Conservation (phyloP, 2,797 vertebrate species). For the Myotis findleyi region DNA sequence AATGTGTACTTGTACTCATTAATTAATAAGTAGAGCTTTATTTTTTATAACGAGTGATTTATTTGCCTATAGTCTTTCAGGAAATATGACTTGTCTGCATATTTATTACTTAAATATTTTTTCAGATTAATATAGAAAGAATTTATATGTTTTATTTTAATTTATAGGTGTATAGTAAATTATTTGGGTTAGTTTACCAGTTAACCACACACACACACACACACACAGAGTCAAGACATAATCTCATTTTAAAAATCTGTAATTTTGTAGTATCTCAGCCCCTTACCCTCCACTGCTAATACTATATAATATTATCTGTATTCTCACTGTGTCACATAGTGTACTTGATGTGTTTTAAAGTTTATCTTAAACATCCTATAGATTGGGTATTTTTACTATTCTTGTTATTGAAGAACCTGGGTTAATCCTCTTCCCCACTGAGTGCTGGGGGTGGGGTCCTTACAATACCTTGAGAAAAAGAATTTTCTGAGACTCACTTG, state of each 20-base stretch:
- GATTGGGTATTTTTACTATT: neutral
- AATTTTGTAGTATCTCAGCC: neutral
- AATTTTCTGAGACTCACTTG: no score
- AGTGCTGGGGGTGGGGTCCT: no score
- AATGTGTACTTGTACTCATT: neutral
- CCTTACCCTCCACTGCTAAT: neutral
- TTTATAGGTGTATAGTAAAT: neutral
- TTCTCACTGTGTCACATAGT: fast-evolving
- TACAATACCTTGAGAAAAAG: no score
- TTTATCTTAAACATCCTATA: neutral
- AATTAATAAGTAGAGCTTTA: neutral
- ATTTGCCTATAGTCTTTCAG: neutral
- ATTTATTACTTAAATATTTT: neutral
- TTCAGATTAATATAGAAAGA: neutral
- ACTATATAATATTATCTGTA: neutral
- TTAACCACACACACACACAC: neutral
- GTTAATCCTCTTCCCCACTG: no score
- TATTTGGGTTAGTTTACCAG: neutral
- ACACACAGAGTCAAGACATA: neutral
- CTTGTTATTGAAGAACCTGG: no score
- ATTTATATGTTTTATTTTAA: neutral
- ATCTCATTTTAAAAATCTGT: neutral
- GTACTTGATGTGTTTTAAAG: neutral
- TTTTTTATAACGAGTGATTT: neutral
- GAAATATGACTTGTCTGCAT: neutral